Percentiles rank a stretch among this genome's conserved stretches.
These are phyloP conservation scores for Martes martes DNA, from an alignment of 2,113 vertebrate species.

Conservation along the genomic window DNA sequence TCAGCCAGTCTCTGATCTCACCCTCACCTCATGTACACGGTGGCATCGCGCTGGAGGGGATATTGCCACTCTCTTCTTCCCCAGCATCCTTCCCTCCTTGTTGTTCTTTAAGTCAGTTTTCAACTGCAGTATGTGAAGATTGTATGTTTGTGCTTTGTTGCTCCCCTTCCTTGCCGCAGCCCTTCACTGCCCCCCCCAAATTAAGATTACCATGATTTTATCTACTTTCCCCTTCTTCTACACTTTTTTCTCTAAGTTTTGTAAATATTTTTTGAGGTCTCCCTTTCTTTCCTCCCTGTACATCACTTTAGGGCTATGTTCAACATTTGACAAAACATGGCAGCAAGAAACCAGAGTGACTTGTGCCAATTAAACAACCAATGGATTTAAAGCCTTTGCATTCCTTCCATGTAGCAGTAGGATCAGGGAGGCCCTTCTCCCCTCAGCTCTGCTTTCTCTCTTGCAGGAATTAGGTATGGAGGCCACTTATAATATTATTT, in stretches of 20 bases:
- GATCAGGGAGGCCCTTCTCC: not conserved
- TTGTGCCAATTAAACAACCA: not conserved
- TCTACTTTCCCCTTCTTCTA: not conserved
- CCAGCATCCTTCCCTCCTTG: not conserved
- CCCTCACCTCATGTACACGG: not conserved
- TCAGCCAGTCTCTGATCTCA: not conserved
- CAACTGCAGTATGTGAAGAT: not conserved
- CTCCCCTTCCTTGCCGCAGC: not conserved
- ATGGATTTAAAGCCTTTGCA: not conserved
- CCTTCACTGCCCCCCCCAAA: rapidly evolving
- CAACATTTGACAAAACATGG: not conserved
- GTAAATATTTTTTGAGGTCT: not conserved
- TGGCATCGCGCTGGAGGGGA: not conserved
- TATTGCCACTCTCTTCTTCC: not conserved
- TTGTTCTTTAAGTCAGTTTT: not conserved
- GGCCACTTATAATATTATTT: not conserved
- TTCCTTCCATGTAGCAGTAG: not conserved
- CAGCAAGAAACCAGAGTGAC: not conserved
- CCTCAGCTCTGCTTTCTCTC: not conserved
- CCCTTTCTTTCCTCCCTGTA: not conserved
- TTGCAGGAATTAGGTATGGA: slow-evolving; percentile 26
- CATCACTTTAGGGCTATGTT: not conserved
- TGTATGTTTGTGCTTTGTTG: not conserved
- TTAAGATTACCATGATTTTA: not conserved
- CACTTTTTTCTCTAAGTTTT: not conserved